Evolutionary conservation across 2,113 vertebrate genomes (phyloP), one percentile per base, ranked within the genome.

Genomic region (Lontra canadensis): DNA sequence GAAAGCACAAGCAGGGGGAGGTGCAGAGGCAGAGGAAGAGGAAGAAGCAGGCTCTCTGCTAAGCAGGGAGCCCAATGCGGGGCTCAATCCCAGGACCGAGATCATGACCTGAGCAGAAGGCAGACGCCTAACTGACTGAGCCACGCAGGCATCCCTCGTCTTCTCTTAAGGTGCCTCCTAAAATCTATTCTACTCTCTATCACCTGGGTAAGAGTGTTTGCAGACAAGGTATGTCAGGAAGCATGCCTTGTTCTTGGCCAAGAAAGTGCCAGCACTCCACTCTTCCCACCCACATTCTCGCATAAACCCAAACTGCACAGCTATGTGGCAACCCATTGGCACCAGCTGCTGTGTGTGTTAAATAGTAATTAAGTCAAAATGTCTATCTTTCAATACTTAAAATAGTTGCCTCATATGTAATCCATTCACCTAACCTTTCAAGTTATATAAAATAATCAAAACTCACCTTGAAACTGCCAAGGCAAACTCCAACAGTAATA

Each of bases 401-500:
- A 23, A 29, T 20, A 61, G 44, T 44, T 73, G 88, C 21, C 29
- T 93, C 31, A 34, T 21, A 55, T 5, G 26, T 36, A 95, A 91
- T 67, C 17, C 23, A 76, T 31, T 88, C 52, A 52, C 31, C 31
- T 76, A 87, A 59, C 23, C 49, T 84, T 83, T 69, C 9, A 74
- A 67, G 3, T 91, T 84, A 4, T 39, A 36, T 31, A 13, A 21
- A 84, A 85, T 57, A 25, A 71, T 93, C 59, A 95, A 87, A 95
- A 86, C 1, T 85, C 39, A 92, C 65, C 52, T 92, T 79, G 29
- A 96, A 85, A 86, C 18, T 34, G 44, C 39, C 39, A 90, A 93
- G 47, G 67, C 84, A 95, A 96, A 90, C 59, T 89, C 81, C 82
- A 78, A 94, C 29, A 52, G 39, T 39, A 91, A 78, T 34, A 47